Conservation (phyloP, 2,797 vertebrate species). For the Lycodopsis pacificus region DNA sequence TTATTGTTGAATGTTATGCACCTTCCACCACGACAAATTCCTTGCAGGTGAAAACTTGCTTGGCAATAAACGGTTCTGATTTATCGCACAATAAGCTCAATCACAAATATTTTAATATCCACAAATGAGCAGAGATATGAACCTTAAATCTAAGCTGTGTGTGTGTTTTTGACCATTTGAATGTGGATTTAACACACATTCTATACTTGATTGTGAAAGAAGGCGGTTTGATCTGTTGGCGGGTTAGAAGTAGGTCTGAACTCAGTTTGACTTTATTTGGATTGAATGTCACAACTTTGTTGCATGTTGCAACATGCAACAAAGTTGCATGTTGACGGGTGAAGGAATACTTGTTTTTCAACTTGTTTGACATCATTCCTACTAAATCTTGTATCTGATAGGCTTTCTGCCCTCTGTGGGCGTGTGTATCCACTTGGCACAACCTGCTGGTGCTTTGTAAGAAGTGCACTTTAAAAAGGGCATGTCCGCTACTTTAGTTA, state of each 20-base stretch:
- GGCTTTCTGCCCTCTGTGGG: too few species aligned
- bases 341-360: neutral
- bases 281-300: neutral
- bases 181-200: neutral
- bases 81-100: neutral
- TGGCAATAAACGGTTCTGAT: too few species aligned
- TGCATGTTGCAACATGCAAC: neutral
- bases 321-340: neutral
- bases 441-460: constrained; percentile 17
- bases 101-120: neutral
- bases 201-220: neutral
- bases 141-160: neutral
- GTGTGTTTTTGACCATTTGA: neutral
- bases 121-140: neutral
- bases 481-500: neutral
- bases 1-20: too few species aligned
- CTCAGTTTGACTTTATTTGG: neutral
- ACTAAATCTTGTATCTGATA: neutral
- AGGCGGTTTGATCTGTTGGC: neutral
- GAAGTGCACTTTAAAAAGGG: neutral
- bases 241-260: neutral
- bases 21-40: too few species aligned
- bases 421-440: neutral
- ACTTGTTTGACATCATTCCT: neutral
- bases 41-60: too few species aligned